These are phyloP conservation scores for Agrotis ipsilon DNA, from an alignment of 2,888 invertebrate genomes.

Conservation along the genomic window DNA sequence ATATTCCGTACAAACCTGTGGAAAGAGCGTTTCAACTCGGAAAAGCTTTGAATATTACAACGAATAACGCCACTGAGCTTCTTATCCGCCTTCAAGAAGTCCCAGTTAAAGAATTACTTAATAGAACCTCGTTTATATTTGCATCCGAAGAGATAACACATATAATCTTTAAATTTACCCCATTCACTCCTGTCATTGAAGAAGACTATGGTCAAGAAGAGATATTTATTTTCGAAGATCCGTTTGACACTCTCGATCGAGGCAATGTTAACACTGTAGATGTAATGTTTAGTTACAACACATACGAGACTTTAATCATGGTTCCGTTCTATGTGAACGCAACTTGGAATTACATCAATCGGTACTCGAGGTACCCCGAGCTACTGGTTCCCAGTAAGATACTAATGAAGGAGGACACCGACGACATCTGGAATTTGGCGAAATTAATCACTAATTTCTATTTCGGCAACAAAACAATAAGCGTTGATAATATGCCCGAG, in stretches of 20 bases:
- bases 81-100: conserved; percentile 73
- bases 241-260: conserved; percentile 66
- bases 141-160: conserved; percentile 28
- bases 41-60: conserved; percentile 71
- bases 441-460: conserved; percentile 70
- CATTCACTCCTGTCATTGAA: conserved; percentile 72
- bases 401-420: conserved; percentile 52
- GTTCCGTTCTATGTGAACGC: conserved; percentile 46
- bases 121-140: conserved; percentile 54
- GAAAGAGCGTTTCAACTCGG: conserved; percentile 72
- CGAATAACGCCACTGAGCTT: conserved; percentile 69
- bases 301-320: conserved; percentile 90
- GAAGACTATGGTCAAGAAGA: conserved; percentile 68
- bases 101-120: conserved; percentile 65
- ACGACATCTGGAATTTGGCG: conserved; percentile 64
- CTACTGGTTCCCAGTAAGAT: conserved; percentile 70
- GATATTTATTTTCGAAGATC: conserved; percentile 68
- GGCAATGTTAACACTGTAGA: conserved; percentile 90
- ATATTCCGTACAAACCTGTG: conserved; percentile 65
- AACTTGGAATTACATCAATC: conserved; percentile 31
- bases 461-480: conserved; percentile 68
- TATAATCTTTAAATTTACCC: conserved; percentile 14
- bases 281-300: conserved; percentile 93
- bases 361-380: conserved; percentile 68
- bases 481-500: conserved; percentile 60